Evolutionary conservation across 2,113 vertebrate species (phyloP).

Genomic region (Eclectus roratus): DNA sequence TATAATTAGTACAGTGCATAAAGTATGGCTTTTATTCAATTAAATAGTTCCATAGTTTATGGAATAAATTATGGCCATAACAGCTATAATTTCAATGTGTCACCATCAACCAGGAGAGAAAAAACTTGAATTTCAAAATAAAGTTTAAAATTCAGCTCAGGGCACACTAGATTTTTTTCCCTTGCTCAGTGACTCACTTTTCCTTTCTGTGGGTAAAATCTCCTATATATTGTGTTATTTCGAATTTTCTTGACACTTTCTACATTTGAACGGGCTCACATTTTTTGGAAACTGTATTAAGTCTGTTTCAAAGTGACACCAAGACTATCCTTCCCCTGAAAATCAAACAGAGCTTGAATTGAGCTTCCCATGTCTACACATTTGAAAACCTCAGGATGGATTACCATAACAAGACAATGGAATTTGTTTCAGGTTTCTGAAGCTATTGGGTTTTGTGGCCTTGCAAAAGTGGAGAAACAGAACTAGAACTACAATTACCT

Average conservation of each 20-base stretch:
- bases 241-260: not conserved
- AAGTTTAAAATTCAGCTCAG: not conserved
- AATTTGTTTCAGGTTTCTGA: not conserved
- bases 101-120: constrained; percentile 20
- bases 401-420: not conserved
- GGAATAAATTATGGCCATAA: not conserved
- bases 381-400: not conserved
- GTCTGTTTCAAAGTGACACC: not conserved
- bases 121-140: constrained; percentile 27
- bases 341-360: not conserved
- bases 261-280: not conserved
- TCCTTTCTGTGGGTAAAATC: not conserved
- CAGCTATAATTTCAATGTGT: constrained; percentile 28
- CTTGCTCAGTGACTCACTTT: not conserved
- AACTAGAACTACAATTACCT: not conserved
- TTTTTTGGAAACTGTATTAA: not conserved
- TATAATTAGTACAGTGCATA: constrained; percentile 30
- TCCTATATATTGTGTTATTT: not conserved
- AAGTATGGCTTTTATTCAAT: constrained; percentile 10
- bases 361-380: not conserved
- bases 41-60: not conserved
- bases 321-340: not conserved
- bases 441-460: not conserved
- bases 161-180: not conserved
- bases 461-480: constrained; percentile 5